Evolutionary conservation across 1,140 invertebrate species (phyloP), one percentile per base, ranked within the genome.

Genomic region (Bombus ignitus): DNA sequence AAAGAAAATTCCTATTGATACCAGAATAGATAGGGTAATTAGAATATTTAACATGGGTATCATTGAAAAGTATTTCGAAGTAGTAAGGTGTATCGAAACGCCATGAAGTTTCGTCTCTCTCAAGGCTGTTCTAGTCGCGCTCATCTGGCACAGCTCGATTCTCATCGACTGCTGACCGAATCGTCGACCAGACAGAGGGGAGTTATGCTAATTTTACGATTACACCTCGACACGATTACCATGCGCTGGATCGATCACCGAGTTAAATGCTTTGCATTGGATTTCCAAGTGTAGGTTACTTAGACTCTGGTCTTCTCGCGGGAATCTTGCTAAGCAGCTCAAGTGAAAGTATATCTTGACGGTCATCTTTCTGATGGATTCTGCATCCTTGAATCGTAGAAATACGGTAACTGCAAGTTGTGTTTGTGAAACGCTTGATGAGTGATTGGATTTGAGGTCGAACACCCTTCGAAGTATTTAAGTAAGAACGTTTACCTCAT

Each of bases 151-250:
- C 18, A 28, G 15, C 72, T 59, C 13, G 71, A 59, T 86, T 82
- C 86, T 75, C 75, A 74, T n/a, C 83, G 15, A 53, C 32, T 44
- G 72, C 53, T 76, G 76, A 90, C 85, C 73, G 85, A 89, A 79
- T 83, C 83, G 39, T 44, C 85, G 32, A 59, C 37, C 77, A 88
- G 78, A 76, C 70, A 59, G 44, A 72, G 53, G 62, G 85, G 68
- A 85, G 59, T 90, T 92, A 92, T 91, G 91, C 85, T 92, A 92
- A 92, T 92, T 91, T 90, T 85, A 88, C 85, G 90, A 91, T 87
- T 89, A 82, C 84, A 87, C 83, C 85, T 81, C 89, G 85, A 81
- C 89, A 70, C 71, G 90, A 88, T 91, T 91, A 80, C 90, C 81
- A 71, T 82, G 82, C 84, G 66, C 81, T 44, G 57, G 59, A 39